Base-by-base conservation (phyloP, 2,797 vertebrate species). In the Hephaestus fuliginosus region DNA sequence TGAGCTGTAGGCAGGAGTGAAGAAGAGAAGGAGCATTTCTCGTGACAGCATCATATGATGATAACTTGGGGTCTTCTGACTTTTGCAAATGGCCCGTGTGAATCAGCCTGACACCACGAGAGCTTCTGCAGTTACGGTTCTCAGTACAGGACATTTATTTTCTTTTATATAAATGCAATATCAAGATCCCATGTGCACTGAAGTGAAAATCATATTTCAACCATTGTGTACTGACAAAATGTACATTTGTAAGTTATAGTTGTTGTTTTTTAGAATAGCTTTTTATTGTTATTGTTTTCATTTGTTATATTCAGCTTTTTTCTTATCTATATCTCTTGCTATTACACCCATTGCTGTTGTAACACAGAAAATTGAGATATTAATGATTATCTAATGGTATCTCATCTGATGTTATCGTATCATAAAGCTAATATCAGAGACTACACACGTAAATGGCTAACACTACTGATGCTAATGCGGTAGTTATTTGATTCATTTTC, bases 11-110 rank as follows among this genome's bases (percentile, higher is more conserved):
- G 5, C 67, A 74, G 56, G 25, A 11, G 10, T 7, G 6, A 3
- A 33, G 30, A 33, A 28, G 14, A 48, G 9, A 63, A 57, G 17
- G 36, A 64, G 43, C 55, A 49, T 20, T 48, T 7, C 87, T 69
- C 39, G 51, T 88, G 88, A 81, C 64, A 66, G 55, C 2, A 70
- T 89, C 82, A 90, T 67, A 75, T 82, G 86, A 89, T 46, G 20
- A 56, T 51, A 79, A 69, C 8, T 25, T 55, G 33, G 17, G 74
- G 68, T 76, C 62, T 55, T 55, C 25, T 71, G 78, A 73, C 66
- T 51, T 67, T 43, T 20, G 69, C 41, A 70, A 57, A 70, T 3
- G 2, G 18, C 33, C 48, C 33, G 53, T 2, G 62, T 5, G 9
- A 25, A 73, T 4, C 8, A 43, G 2, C 33, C 2, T 28, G 8